Evolutionary conservation across 2,888 invertebrate genomes (phyloP), one percentile per base, ranked within the genome.

Genomic region (Dexiosoma caninum): DNA sequence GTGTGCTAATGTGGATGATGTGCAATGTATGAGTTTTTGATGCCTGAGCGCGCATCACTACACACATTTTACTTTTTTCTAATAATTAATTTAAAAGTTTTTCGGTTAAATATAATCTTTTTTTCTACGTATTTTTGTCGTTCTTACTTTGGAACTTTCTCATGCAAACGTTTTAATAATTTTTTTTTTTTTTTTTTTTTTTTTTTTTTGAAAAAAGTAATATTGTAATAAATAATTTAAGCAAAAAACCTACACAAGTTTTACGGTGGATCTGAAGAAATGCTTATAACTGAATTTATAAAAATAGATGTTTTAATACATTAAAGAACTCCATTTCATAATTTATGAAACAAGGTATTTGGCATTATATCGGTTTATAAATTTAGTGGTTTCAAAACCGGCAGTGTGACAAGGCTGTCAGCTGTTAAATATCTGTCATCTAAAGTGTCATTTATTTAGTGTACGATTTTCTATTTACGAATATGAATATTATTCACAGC

Each of bases 71-170:
- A 86, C 86, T 86, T 86, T 86, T 85, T 87, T 86, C 88, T 88
- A 88, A 88, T 88, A 88, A 88, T 88, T 88, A 88, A 88, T 88
- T 88, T 88, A 88, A 88, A 88, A 88, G 85, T 88, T 88, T 87
- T 87, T 86, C 86, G 85, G 86, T 87, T 84, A 79, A 70, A 82
- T 53, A 42, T 60, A 59, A 14, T 62, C 46, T 55, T 69, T 72
- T 40, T 30, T 2, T 77, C 74, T 78, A 62, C 57, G 51, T 71
- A 10, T 60, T 75, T 55, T 57, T 75, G 10, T 23, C 57, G 51
- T 70, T 76, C 66, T 64, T 60, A 59, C 21, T 60, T 70, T 23
- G 12, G 42, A 75, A 67, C 67, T 75, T 75, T 75, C 21, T 16
- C 51, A 59, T 66, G 57, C 66, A 51, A 62, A 64, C 46, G 53